A percentile compares a stretch with the other conserved stretches of the same genome.
Conservation (phyloP, 2,113 vertebrate genomes). For the Prolemur simus region DNA sequence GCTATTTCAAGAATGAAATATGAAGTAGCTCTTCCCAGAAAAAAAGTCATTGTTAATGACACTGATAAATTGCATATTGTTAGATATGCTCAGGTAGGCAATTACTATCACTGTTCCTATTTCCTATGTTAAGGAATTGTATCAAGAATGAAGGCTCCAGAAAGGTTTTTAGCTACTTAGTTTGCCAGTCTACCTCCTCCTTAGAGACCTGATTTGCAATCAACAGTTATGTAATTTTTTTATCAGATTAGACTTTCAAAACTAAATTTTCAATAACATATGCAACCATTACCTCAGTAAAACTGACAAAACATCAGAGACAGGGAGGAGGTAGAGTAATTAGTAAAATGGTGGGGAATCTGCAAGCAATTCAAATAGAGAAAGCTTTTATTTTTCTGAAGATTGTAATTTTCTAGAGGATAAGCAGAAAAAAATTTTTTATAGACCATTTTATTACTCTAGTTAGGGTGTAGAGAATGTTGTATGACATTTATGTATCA, state of each 20-base stretch:
- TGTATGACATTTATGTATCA: background rate
- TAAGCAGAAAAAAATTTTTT: background rate
- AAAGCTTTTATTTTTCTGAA: slow-evolving; percentile 13
- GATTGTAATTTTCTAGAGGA: background rate
- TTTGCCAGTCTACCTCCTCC: background rate
- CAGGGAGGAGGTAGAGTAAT: slow-evolving; percentile 30
- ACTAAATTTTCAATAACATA: slow-evolving; percentile 60
- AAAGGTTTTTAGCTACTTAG: background rate
- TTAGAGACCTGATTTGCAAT: slow-evolving; percentile 64
- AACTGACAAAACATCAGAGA: slow-evolving; percentile 59
- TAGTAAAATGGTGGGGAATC: slow-evolving; percentile 21
- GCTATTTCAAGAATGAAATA: background rate
- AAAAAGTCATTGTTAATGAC: slow-evolving; percentile 4
- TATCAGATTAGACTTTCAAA: slow-evolving; percentile 61
- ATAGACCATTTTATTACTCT: background rate
- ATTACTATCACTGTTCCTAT: background rate
- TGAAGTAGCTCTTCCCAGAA: background rate
- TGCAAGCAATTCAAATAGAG: slow-evolving; percentile 37
- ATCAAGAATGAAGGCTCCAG: background rate
- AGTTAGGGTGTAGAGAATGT: background rate
- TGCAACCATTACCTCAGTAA: slow-evolving; percentile 44
- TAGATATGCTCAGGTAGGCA: background rate
- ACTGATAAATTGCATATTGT: background rate
- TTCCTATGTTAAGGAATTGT: background rate
- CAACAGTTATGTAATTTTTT: slow-evolving; percentile 65